Percentiles rank a stretch among this genome's conserved stretches.
Evolutionary conservation across 2,888 invertebrate species (phyloP).

Genomic region (Abrostola tripartita): DNA sequence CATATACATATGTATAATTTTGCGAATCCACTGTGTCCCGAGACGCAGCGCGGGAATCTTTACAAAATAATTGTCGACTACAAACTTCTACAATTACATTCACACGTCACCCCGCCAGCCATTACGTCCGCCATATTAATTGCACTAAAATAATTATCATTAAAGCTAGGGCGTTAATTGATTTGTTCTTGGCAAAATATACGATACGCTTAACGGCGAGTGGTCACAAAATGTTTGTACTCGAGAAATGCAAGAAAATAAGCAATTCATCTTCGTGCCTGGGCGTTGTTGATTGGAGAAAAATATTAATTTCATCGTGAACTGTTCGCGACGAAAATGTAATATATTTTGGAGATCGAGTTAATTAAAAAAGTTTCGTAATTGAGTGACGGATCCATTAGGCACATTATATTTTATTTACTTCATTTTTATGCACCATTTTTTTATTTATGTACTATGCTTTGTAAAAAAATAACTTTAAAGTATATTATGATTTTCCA

Average conservation of each 20-base stretch:
- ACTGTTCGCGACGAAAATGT: conserved; percentile 34
- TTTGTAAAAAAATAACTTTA: conserved; percentile 24
- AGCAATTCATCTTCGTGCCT: conserved; percentile 42
- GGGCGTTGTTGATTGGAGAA: conserved; percentile 47
- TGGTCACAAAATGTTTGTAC: conserved; percentile 44
- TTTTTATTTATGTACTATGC: conserved; percentile 39
- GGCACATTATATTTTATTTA: conserved; percentile 39
- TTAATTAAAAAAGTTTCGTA: conserved; percentile 58
- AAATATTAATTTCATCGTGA: conserved; percentile 26
- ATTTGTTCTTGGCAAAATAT: conserved; percentile 57
- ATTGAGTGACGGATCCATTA: conserved; percentile 53
- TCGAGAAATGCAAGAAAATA: conserved; percentile 48
- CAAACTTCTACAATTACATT: conserved; percentile 81
- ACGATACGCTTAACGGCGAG: conserved; percentile 62
- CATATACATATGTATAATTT: conserved; percentile 88
- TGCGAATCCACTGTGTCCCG: conserved; percentile 88
- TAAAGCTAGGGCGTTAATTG: conserved; percentile 71
- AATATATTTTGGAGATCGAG: conserved; percentile 44
- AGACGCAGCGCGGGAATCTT: conserved; percentile 84
- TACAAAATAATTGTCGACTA: conserved; percentile 85
- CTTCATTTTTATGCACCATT: conserved; percentile 29
- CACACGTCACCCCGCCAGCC: conserved; percentile 75
- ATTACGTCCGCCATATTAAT: conserved; percentile 78
- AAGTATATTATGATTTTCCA: conserved; percentile 18
- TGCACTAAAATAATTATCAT: conserved; percentile 80